These are phyloP conservation scores for Amphiprion clarkii DNA, from an alignment of 2,797 vertebrate genomes.

Conservation along the genomic window DNA sequence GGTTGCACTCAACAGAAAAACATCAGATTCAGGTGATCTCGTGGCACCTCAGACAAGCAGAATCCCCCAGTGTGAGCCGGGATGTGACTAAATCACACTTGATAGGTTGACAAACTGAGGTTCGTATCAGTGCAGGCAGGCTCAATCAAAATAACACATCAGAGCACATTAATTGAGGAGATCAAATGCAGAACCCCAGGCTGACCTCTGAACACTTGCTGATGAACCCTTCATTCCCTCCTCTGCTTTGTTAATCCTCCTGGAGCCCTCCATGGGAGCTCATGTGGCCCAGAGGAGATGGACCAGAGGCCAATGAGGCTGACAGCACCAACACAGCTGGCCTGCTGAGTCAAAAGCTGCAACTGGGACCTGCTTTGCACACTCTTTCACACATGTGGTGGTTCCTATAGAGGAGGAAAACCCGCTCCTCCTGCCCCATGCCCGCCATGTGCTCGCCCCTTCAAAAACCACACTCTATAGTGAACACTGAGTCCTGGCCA, in stretches of 20 bases:
- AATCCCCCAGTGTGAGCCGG: slow-evolving; percentile 22
- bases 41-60: slow-evolving; percentile 16
- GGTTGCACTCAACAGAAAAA: slow-evolving; percentile 41
- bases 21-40: slow-evolving; percentile 52
- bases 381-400: slow-evolving; percentile 52
- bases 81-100: slow-evolving; percentile 53
- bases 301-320: slow-evolving; percentile 72
- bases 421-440: slow-evolving; percentile 12
- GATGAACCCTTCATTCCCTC: slow-evolving; percentile 67
- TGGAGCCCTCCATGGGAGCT: slow-evolving; percentile 64
- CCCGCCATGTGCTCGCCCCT: slow-evolving; percentile 28
- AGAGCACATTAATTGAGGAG: slow-evolving; percentile 65
- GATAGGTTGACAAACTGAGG: slow-evolving; percentile 53
- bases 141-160: slow-evolving; percentile 68
- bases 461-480: slow-evolving; percentile 45
- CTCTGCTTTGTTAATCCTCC: slow-evolving; percentile 76
- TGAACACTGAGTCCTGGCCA: slow-evolving; percentile 54
- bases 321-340: slow-evolving; percentile 86
- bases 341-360: slow-evolving; percentile 33
- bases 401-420: slow-evolving; percentile 36
- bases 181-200: slow-evolving; percentile 72
- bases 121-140: slow-evolving; percentile 43
- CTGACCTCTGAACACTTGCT: slow-evolving; percentile 78
- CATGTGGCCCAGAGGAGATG: slow-evolving; percentile 72
- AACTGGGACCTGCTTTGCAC: slow-evolving; percentile 40